Evolutionary conservation across 2,113 vertebrate genomes (phyloP), one percentile per base, ranked within the genome.

Genomic region (Kryptolebias marmoratus): DNA sequence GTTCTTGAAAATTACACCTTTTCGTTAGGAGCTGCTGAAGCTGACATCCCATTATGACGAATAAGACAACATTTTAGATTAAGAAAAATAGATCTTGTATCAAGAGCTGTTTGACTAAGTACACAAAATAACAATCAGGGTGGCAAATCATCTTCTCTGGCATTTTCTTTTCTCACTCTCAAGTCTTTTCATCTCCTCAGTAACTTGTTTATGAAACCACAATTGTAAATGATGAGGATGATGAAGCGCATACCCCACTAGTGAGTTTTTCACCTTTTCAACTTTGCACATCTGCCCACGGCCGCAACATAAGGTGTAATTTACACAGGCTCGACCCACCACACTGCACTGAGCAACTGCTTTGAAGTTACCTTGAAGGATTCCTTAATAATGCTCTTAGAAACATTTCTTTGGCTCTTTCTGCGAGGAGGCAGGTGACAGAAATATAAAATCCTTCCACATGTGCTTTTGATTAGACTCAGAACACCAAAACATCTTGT

Each of bases 341-440:
- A 82, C 80, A 87, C 89, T 83, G 81, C 85, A 72, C 77, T 62
- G 81, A 47, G 67, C 55, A 61, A 12, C 54, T 31, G 13, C 91
- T 90, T 91, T 92, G 90, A 92, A 86, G 90, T 87, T 75, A 58
- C 32, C 68, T 71, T 74, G 42, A 75, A 67, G 74, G 74, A 44
- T 39, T 32, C 47, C 57, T 57, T 90, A 89, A 90, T 92, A 90
- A 90, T 82, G 86, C 90, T 86, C 90, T 83, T 72, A 81, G 89
- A 90, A 90, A 90, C 85, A 82, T 66, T 77, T 64, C 75, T 81
- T 69, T 63, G 84, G 69, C 77, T 76, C 61, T 3, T 55, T 55
- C 14, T 53, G 45, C 4, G 30, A 67, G 28, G 50, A 69, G 5
- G 60, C 71, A 79, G 74, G 79, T 83, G 73, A 83, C 86, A 63